Conservation (phyloP, 2,888 invertebrate species). For the Dione vanillae region DNA sequence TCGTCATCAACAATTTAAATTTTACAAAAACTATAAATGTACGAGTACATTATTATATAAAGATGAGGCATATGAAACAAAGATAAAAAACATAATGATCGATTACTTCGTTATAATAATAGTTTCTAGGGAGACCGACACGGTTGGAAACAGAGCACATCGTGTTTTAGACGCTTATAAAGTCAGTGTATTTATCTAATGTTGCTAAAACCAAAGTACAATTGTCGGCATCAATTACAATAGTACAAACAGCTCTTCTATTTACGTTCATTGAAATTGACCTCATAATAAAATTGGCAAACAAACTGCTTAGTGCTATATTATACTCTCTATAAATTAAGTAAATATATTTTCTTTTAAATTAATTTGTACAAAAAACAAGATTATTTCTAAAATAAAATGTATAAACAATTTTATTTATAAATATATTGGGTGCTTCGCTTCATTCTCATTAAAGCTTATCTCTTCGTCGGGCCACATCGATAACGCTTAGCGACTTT, state of each 20-base stretch:
- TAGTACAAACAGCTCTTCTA: conserved; percentile 22
- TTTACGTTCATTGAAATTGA: conserved; percentile 33
- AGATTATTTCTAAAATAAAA: background rate
- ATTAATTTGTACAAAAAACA: background rate
- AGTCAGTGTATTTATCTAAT: background rate
- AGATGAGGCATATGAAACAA: background rate
- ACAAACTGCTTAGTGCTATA: conserved; percentile 32
- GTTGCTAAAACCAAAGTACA: conserved; percentile 9
- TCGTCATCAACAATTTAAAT: no score
- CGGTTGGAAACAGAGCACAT: background rate
- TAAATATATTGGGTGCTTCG: background rate
- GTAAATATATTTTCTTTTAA: conserved; percentile 30
- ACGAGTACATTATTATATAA: no score
- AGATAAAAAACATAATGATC: background rate
- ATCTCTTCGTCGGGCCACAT: background rate
- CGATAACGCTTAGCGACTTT: conserved; percentile 1
- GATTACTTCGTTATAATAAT: background rate
- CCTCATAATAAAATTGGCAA: conserved; percentile 42
- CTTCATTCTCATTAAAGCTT: conserved; percentile 1
- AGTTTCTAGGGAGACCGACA: background rate
- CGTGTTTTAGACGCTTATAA: background rate
- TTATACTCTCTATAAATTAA: conserved; percentile 11
- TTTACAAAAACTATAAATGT: no score
- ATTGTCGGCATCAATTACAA: conserved; percentile 19
- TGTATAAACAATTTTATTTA: background rate